Evolutionary conservation across 1,140 invertebrate genomes (phyloP).

Genomic region (Euura lappo): DNA sequence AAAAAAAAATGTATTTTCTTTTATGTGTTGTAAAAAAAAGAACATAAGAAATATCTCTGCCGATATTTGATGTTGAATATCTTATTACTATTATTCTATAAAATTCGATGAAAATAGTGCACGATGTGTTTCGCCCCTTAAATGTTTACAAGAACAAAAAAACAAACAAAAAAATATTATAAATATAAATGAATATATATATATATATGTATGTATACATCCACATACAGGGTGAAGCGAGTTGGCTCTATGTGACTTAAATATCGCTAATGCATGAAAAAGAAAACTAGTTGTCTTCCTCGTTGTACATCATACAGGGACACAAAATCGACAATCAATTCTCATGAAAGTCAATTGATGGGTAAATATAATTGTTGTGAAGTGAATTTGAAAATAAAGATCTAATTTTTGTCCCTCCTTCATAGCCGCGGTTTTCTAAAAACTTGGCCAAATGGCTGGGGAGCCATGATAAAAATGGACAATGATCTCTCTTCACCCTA

Average conservation of each 20-base stretch:
- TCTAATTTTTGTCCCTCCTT: background rate
- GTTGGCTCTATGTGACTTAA: background rate
- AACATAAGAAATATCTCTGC: background rate
- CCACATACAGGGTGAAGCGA: background rate
- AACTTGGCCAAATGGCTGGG: no score
- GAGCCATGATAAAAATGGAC: background rate
- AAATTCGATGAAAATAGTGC: background rate
- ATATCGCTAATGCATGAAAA: background rate
- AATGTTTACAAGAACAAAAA: background rate
- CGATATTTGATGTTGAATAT: background rate
- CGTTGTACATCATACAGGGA: background rate
- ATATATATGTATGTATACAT: background rate
- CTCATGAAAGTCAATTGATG: background rate
- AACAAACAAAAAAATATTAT: background rate
- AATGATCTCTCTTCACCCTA: background rate
- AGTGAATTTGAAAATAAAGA: background rate
- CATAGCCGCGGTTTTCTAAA: no score
- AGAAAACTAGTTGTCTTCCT: background rate
- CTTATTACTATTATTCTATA: background rate
- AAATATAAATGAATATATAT: background rate
- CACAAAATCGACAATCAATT: background rate
- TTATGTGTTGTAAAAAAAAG: background rate
- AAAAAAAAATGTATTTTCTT: constrained; percentile 2
- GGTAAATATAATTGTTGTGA: background rate
- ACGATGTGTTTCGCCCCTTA: background rate